A percentile compares a stretch with the other conserved stretches of the same genome.
Evolutionary conservation across 2,113 vertebrate genomes (phyloP).

Genomic region (Sialia sialis): DNA sequence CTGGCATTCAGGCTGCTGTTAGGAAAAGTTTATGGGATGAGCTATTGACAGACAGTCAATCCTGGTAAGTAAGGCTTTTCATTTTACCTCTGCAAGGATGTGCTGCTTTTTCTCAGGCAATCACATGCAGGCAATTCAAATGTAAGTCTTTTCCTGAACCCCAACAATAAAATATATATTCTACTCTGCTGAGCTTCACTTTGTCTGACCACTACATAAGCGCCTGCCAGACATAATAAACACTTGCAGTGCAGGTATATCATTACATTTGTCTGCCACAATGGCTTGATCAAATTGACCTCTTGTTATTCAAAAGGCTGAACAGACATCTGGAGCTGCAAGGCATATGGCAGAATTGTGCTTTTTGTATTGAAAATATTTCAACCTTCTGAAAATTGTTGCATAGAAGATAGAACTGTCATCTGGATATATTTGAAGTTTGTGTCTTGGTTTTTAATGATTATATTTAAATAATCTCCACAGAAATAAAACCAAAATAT

Average conservation of each 20-base stretch:
- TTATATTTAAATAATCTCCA: background rate
- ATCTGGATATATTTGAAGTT: background rate
- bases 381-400: background rate
- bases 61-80: conserved; percentile 14
- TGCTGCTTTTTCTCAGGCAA: background rate
- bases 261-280: background rate
- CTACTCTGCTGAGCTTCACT: background rate
- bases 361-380: background rate
- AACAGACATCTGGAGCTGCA: background rate
- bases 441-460: background rate
- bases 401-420: background rate
- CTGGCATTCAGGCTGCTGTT: background rate
- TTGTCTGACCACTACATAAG: background rate
- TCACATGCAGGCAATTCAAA: conserved; percentile 13
- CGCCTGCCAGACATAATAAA: conserved; percentile 4
- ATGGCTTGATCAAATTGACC: conserved; percentile 4
- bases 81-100: conserved; percentile 9
- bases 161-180: background rate
- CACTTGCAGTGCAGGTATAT: background rate
- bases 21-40: conserved; percentile 22
- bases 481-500: background rate
- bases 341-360: background rate
- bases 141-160: background rate
- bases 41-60: conserved; percentile 1
- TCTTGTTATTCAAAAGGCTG: background rate